Percentiles rank a stretch among this genome's conserved stretches.
These are phyloP conservation scores for Ypsolopha sequella DNA, from an alignment of 2,888 invertebrate species.

Conservation along the genomic window DNA sequence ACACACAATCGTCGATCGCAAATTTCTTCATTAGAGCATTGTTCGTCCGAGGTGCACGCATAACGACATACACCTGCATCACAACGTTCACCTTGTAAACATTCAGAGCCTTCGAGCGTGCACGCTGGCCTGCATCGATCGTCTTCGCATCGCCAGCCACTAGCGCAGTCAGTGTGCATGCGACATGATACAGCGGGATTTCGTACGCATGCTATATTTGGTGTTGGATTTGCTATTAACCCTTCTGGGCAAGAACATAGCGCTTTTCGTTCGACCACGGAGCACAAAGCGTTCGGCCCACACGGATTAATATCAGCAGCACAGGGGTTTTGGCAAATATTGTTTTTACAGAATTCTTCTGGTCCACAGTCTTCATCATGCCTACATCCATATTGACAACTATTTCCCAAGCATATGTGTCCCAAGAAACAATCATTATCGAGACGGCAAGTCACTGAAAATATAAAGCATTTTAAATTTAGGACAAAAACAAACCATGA, in stretches of 20 bases:
- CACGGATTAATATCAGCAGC: slow-evolving; percentile 76
- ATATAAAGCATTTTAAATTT: not conserved
- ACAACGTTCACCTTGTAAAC: slow-evolving; percentile 87
- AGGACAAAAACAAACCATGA: not conserved
- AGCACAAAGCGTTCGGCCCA: slow-evolving; percentile 87
- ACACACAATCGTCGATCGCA: slow-evolving; percentile 86
- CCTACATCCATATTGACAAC: slow-evolving; percentile 89
- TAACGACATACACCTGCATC: slow-evolving; percentile 83
- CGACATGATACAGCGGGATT: slow-evolving; percentile 81
- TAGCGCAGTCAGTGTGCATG: slow-evolving; percentile 81
- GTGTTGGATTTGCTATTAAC: slow-evolving; percentile 89
- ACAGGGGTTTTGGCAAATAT: slow-evolving; percentile 86
- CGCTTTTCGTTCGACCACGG: slow-evolving; percentile 84
- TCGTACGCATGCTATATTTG: slow-evolving; percentile 89
- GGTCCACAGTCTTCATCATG: slow-evolving; percentile 89
- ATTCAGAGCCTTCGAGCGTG: slow-evolving; percentile 76
- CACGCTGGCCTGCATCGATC: slow-evolving; percentile 84
- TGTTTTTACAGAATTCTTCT: slow-evolving; percentile 84
- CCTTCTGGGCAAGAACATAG: slow-evolving; percentile 83
- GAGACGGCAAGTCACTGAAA: slow-evolving; percentile 84
- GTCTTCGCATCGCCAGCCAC: slow-evolving; percentile 80
- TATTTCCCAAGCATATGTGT: slow-evolving; percentile 88
- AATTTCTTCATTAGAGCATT: slow-evolving; percentile 89
- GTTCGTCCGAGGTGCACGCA: slow-evolving; percentile 85
- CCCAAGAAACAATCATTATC: slow-evolving; percentile 95